Evolutionary conservation across 2,888 invertebrate genomes (phyloP), one percentile per base, ranked within the genome.

Genomic region (Platynereis dumerilii): DNA sequence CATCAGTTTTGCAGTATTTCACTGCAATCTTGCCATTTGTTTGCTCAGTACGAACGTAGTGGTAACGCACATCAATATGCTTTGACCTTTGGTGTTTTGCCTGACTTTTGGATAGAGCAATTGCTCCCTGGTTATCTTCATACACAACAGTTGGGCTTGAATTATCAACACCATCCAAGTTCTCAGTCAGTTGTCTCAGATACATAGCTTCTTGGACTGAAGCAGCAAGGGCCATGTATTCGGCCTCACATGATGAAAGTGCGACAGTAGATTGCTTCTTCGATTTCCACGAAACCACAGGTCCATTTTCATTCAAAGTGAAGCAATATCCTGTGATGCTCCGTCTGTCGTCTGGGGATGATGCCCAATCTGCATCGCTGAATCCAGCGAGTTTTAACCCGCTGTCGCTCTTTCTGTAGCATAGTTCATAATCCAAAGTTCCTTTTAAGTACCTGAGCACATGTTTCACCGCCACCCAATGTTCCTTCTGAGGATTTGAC

Each of bases 271-370:
- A 56, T 26, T 75, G 69, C 27, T 67, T 61, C 48, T 64, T 69
- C 7, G 53, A 58, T 22, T 29, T 59, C 69, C 69, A 72, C 1
- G 64, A 61, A 12, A 66, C 71, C 42, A 39, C 60, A 45, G 67
- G 67, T 26, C 76, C 76, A 52, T 65, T 74, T 0, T 77, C 44
- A 64, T 69, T 60, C 42, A 79, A 65, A 0, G 76, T 15, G 57
- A 71, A 78, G 15, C 81, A 79, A 22, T 74, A 72, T 20, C 76
- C 76, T 3, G 2, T 34, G 12, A 12, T 34, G 12, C 26, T 58
- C 34, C 34, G 5, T 34, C 34, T 34, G 20, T n/a, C 28, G 7
- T 34, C 56, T 55, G 20, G 5, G 3, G 56, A 55, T 55, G 26
- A 20, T 24, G 24, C 28, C 56, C 56, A 55, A 55, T 27, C 28